Percentiles rank a stretch among this genome's conserved stretches.
Evolutionary conservation across 2,797 vertebrate species (phyloP).

Genomic region (Sylvilagus floridanus): DNA sequence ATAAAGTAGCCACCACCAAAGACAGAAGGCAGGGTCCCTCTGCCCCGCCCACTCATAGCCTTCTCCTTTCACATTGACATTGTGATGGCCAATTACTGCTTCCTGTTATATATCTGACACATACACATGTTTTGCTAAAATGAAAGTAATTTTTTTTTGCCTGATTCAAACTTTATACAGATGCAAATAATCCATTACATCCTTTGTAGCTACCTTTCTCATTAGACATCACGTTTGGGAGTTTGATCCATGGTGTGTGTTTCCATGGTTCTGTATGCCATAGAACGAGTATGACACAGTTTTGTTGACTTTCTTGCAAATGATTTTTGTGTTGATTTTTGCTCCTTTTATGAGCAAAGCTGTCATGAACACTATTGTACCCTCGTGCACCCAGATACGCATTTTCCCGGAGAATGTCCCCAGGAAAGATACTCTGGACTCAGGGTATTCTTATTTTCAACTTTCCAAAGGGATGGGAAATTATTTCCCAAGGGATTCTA

Average conservation of each 20-base stretch:
- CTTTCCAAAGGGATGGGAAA: neutral
- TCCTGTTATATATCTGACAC: neutral
- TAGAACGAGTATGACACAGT: neutral
- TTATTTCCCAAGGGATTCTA: neutral
- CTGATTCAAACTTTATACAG: neutral
- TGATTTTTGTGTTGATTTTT: neutral
- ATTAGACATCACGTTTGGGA: neutral
- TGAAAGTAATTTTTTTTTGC: neutral
- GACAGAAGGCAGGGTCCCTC: neutral
- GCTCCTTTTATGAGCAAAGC: neutral
- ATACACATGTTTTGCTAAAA: neutral
- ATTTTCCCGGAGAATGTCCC: neutral
- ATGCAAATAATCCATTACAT: neutral
- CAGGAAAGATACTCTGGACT: neutral
- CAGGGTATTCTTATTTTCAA: neutral
- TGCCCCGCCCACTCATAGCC: neutral
- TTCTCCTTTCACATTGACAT: neutral
- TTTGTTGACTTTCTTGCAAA: neutral
- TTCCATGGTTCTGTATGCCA: neutral
- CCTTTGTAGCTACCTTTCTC: neutral
- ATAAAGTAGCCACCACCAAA: neutral
- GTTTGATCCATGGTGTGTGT: neutral
- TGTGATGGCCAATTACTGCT: neutral
- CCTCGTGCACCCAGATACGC: neutral
- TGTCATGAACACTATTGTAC: neutral